Evolutionary conservation across 92 coral and sea anemone species (phyloP).

Genomic region (Zoanthus solanderi): DNA sequence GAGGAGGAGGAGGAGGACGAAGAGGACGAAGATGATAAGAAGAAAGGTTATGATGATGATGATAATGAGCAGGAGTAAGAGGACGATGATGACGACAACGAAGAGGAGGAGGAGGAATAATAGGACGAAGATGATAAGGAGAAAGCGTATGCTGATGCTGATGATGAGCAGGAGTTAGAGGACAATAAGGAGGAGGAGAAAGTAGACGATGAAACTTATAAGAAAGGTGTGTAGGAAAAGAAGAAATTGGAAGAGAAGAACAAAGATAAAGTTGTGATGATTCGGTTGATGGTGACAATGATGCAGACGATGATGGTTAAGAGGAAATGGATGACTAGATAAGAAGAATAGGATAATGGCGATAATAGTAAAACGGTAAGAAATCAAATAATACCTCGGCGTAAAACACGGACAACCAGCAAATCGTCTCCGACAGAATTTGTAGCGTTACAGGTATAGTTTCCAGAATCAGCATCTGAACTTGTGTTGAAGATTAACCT

Average conservation of each 20-base stretch:
- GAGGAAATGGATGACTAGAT: not conserved
- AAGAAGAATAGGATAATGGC: not conserved
- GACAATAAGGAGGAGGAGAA: not conserved
- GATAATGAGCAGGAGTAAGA: not conserved
- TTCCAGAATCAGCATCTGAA: slow-evolving; percentile 12
- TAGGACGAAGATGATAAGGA: not conserved
- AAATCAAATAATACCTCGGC: slow-evolving; percentile 24
- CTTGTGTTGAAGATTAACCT: slow-evolving; percentile 16
- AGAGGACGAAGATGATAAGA: not conserved
- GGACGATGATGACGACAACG: not conserved
- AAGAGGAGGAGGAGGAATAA: not conserved
- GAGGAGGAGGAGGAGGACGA: too few species aligned
- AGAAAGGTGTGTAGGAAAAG: not conserved
- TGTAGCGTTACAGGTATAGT: slow-evolving; percentile 19
- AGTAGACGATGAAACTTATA: not conserved
- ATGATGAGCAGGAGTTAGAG: not conserved
- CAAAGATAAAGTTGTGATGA: not conserved
- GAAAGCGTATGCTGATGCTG: not conserved
- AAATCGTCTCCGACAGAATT: slow-evolving; percentile 3
- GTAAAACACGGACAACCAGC: slow-evolving; percentile 7
- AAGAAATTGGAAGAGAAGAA: not conserved
- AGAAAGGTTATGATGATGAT: not conserved
- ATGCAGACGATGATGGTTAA: not conserved
- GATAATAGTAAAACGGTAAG: not conserved
- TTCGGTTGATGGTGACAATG: not conserved